Evolutionary conservation across 1,140 invertebrate species (phyloP).

Genomic region (Lordiphosa collinella): DNA sequence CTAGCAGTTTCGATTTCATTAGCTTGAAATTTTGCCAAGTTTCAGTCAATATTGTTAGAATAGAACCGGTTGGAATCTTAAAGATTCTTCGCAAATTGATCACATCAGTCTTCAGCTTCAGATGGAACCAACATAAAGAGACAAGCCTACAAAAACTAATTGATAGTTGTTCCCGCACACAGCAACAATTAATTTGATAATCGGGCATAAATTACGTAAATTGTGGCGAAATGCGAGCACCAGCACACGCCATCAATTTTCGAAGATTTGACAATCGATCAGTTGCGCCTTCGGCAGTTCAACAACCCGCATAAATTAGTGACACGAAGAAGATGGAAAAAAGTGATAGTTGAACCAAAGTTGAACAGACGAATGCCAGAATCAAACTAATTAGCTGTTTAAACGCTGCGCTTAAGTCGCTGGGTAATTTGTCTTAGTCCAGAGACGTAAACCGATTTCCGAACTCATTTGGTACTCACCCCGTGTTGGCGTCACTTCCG

Average conservation of each 20-base stretch:
- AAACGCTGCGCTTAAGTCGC: slow-evolving; percentile 27
- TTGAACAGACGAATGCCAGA: slow-evolving; percentile 29
- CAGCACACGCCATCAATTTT: slow-evolving; percentile 48
- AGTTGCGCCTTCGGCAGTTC: slow-evolving; percentile 49
- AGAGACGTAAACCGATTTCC: not conserved
- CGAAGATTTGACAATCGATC: slow-evolving; percentile 51
- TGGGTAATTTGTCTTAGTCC: slow-evolving; percentile 26
- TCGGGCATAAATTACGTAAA: slow-evolving; percentile 41
- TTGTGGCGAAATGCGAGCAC: slow-evolving; percentile 47
- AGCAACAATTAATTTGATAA: slow-evolving; percentile 56
- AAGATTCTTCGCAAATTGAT: slow-evolving; percentile 18
- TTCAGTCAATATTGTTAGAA: too few relatives aligned
- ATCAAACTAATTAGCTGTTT: slow-evolving; percentile 56
- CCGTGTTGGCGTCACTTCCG: slow-evolving; percentile 40
- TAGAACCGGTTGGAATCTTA: slow-evolving; percentile 20
- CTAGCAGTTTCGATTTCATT: too few relatives aligned
- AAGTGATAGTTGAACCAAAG: slow-evolving; percentile 66
- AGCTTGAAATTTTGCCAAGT: too few relatives aligned
- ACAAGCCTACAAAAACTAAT: slow-evolving; percentile 36
- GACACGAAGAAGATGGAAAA: slow-evolving; percentile 18
- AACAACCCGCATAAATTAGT: slow-evolving; percentile 63
- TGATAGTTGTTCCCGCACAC: slow-evolving; percentile 15
- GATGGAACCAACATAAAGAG: not conserved
- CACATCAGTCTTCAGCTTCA: slow-evolving; percentile 7
- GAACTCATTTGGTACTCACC: not conserved